Base-by-base conservation (phyloP, 2,113 vertebrate species). In the Catharus minimus region DNA sequence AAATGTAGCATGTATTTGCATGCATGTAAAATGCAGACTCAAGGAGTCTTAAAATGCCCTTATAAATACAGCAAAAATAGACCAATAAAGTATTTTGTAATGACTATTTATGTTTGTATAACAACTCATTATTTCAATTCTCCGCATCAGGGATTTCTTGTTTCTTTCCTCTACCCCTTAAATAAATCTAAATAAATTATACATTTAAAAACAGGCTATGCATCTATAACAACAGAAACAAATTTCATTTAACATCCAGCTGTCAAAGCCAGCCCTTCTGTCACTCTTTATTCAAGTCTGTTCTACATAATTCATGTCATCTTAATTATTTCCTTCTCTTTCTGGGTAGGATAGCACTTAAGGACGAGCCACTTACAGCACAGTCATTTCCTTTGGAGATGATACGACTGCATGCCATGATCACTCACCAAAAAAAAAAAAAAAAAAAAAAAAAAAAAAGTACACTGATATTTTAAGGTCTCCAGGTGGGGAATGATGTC, bases 171-270 rank as follows among this genome's bases (percentile, higher is more conserved):
- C 56, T 92, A 79, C 28, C 60, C 81, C 39, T 92, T 82, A 89
- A 95, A 93, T 87, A 94, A 95, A 92, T 92, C 83, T 87, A 94
- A 92, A 95, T 95, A 93, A 95, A 96, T 92, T 86, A 95, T 89
- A 92, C 50, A 88, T 92, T 90, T 89, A 77, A 92, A 94, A 86
- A 30, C 55, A 87, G 74, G 58, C 81, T 89, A 73, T 82, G 90
- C 86, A 89, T 93, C 77, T 90, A 24, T 82, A 95, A 95, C 81
- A 95, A 95, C 94, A 94, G 91, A 79, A 94, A 93, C 89, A 93
- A 95, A 93, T 87, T 92, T 79, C 62, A 92, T 95, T 93, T 95
- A 94, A 90, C 88, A 95, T 86, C 92, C 95, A 95, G 91, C 81
- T 96, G 95, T 92, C 90, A 89, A 90, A 95, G 64, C 52, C 92